These are phyloP conservation scores for Archips xylosteana DNA, from an alignment of 2,888 invertebrate species.

Conservation along the genomic window DNA sequence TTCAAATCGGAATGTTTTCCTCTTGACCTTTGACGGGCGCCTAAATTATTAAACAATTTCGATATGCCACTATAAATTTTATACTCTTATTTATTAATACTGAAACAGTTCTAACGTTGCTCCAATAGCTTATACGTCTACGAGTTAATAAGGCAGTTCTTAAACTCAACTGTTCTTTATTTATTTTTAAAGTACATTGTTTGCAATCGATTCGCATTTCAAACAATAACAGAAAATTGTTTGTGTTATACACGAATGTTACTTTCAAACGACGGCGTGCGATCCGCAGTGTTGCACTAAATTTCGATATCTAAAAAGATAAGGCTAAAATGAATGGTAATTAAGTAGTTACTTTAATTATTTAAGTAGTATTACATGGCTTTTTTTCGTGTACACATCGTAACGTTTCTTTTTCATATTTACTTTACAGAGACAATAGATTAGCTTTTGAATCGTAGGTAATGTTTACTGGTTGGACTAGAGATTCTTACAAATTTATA, in stretches of 20 bases:
- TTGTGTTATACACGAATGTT: constrained; percentile 32
- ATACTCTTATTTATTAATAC: constrained; percentile 71
- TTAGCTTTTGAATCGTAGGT: not conserved
- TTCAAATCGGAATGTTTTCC: constrained; percentile 55
- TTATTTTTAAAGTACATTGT: constrained; percentile 19
- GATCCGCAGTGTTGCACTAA: not conserved
- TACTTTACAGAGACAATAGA: not conserved
- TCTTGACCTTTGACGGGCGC: constrained; percentile 39
- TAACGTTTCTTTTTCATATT: too few species aligned
- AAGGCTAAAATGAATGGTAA: not conserved
- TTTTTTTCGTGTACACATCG: too few species aligned
- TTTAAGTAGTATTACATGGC: not conserved
- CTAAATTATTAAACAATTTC: constrained; percentile 53
- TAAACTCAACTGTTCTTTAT: constrained; percentile 47
- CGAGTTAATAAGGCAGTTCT: constrained; percentile 64
- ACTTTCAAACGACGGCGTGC: not conserved
- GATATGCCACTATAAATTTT: constrained; percentile 68
- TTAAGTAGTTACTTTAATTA: not conserved
- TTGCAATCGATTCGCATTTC: constrained; percentile 25
- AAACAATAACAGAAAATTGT: constrained; percentile 15
- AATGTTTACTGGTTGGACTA: not conserved
- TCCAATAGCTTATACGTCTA: constrained; percentile 51
- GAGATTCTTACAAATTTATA: not conserved
- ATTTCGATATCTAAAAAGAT: not conserved
- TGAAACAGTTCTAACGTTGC: constrained; percentile 71